These are phyloP conservation scores for Phasianus colchicus DNA, from an alignment of 2,113 vertebrate genomes.

Conservation along the genomic window DNA sequence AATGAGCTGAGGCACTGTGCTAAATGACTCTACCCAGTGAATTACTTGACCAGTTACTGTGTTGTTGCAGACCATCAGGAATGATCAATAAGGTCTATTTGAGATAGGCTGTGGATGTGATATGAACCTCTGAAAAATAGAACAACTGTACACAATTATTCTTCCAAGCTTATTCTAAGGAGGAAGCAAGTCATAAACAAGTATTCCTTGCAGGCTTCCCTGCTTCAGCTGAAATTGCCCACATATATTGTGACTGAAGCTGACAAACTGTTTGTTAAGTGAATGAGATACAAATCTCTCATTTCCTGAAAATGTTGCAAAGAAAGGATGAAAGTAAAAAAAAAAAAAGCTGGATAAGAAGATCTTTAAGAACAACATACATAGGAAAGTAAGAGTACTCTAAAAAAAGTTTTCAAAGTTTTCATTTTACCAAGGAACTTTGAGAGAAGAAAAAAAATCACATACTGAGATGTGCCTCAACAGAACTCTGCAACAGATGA, in stretches of 20 bases:
- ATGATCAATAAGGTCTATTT: conserved; percentile 3
- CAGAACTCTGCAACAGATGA: neutral
- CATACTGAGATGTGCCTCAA: fast-evolving
- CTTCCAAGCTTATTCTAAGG: neutral
- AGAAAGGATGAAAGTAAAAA: neutral
- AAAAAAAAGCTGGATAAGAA: neutral
- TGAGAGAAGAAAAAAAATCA: neutral
- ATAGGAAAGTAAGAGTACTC: neutral
- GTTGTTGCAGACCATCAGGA: neutral
- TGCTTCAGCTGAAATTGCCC: conserved; percentile 27
- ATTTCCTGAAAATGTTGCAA: conserved; percentile 29
- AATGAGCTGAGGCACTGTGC: neutral
- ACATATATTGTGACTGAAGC: conserved; percentile 8
- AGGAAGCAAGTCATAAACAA: conserved; percentile 13
- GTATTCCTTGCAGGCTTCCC: conserved; percentile 3
- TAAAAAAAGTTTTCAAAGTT: neutral
- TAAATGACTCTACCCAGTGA: neutral
- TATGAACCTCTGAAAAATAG: neutral
- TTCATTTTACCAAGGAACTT: neutral
- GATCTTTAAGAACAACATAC: neutral
- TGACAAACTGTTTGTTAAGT: conserved; percentile 14
- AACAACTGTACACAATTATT: neutral
- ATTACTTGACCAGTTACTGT: neutral
- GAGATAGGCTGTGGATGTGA: neutral
- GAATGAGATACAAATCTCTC: conserved; percentile 47